Evolutionary conservation across 2,113 vertebrate genomes (phyloP).

Genomic region (Uria lomvia): DNA sequence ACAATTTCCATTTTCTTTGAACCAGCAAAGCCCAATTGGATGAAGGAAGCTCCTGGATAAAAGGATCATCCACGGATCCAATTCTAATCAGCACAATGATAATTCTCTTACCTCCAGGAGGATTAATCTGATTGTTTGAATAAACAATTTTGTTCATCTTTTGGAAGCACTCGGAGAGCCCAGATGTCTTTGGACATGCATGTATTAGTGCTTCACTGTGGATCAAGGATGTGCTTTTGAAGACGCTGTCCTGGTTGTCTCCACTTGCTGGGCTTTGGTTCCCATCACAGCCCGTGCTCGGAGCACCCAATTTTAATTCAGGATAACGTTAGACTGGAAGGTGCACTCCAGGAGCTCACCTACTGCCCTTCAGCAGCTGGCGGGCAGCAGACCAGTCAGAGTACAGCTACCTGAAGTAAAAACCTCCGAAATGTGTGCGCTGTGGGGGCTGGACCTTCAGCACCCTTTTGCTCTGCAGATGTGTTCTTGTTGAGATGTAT

Average conservation of each 20-base stretch:
- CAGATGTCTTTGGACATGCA: neutral
- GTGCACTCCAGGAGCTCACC: neutral
- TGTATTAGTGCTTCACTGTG: neutral
- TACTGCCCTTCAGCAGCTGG: neutral
- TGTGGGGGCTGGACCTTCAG: neutral
- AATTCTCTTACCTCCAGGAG: slow-evolving; percentile 10
- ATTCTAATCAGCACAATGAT: slow-evolving; percentile 12
- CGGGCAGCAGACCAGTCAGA: neutral
- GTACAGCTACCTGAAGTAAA: neutral
- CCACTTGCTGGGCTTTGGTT: neutral
- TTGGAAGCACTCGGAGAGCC: neutral
- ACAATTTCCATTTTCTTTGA: neutral
- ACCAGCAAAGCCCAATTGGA: neutral
- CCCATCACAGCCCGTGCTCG: neutral
- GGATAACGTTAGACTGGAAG: neutral
- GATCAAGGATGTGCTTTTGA: neutral
- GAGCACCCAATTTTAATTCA: neutral
- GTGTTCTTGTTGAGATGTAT: neutral
- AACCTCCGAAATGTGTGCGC: neutral
- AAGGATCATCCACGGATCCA: neutral
- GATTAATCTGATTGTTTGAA: slow-evolving; percentile 15
- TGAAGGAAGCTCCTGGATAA: neutral
- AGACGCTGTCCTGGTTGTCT: neutral
- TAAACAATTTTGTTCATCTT: slow-evolving; percentile 14
- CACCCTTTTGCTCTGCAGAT: neutral